Evolutionary conservation across 2,888 invertebrate species (phyloP), one percentile per base, ranked within the genome.

Genomic region (Himalopsyche kuldschensis): DNA sequence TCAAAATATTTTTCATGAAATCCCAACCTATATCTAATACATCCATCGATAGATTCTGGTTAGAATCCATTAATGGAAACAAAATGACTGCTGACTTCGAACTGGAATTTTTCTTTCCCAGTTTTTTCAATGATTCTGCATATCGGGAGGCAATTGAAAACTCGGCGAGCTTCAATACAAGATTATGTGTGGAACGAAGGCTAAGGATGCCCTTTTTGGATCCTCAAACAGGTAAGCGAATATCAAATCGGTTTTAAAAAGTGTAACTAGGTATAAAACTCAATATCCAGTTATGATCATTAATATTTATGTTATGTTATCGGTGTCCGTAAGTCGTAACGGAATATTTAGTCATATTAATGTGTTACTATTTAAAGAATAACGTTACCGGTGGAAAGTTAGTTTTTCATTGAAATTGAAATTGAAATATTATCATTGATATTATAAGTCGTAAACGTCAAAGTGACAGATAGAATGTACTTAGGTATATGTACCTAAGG

Each of bases 151-250:
- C 96, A 87, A 94, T 98, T 88, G 98, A 98, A 90, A 97, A 96
- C 89, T 97, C 98, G 11, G 96, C 97, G 83, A 97, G 95, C 88
- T 98, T 97, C 89, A 99, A 99, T 90, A 96, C 97, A 85, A 92
- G 97, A 91, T 90, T 99, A 91, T 96, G 97, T 90, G 94, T 97
- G 87, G 98, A 99, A 91, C 93, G 98, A 87, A 94, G 97, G 87
- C 93, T 98, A 90, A 94, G 98, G 86, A 95, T 98, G 93, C 99
- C 99, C 32, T 99, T 98, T 89, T 93, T 99, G 87, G 99, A 99
- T 90, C 97, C 97, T 24, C 98, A 98, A 90, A 98, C 98, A 87
- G 98, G 97, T 94, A 89, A 90, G 80, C 27, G 17, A 80, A 75
- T 30, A 30, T 4, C 1, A 69, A 69, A 69, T 30, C 3, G 41